These are phyloP conservation scores for Alosa sapidissima DNA, from an alignment of 2,797 vertebrate species.

Conservation along the genomic window DNA sequence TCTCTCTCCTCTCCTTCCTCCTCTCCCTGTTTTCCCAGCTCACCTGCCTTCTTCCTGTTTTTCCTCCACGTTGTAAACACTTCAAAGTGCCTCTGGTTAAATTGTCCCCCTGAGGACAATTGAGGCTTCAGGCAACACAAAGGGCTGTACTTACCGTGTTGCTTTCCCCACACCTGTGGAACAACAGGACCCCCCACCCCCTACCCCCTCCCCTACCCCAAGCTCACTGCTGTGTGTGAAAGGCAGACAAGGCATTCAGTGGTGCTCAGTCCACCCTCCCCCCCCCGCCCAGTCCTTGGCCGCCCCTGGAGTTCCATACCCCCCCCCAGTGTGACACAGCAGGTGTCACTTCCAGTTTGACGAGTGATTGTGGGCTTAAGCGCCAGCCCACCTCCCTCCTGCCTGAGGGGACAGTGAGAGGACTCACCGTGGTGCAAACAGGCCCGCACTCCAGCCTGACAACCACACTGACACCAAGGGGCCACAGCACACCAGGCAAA, in stretches of 20 bases:
- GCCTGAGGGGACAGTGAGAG: conserved; percentile 53
- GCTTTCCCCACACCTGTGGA: conserved; percentile 50
- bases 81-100: conserved; percentile 47
- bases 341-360: conserved; percentile 49
- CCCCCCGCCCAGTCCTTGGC: conserved; percentile 38
- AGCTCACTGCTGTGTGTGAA: conserved; percentile 34
- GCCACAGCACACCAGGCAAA: conserved; percentile 38
- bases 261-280: conserved; percentile 44
- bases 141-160: conserved; percentile 47
- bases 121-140: conserved; percentile 41
- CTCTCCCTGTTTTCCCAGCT: conserved; percentile 27
- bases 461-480: conserved; percentile 28
- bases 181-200: conserved; percentile 31
- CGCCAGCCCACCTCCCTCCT: conserved; percentile 25
- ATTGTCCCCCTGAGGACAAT: conserved; percentile 49
- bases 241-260: conserved; percentile 40
- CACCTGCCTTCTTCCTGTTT: conserved; percentile 49
- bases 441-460: conserved; percentile 43
- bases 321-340: conserved; percentile 39
- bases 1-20: conserved; percentile 12
- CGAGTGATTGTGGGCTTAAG: conserved; percentile 41
- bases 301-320: conserved; percentile 41
- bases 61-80: conserved; percentile 47
- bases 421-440: conserved; percentile 49
- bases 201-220: conserved; percentile 33